Conservation (phyloP, 2,797 vertebrate genomes). For the Cirrhinus molitorella region DNA sequence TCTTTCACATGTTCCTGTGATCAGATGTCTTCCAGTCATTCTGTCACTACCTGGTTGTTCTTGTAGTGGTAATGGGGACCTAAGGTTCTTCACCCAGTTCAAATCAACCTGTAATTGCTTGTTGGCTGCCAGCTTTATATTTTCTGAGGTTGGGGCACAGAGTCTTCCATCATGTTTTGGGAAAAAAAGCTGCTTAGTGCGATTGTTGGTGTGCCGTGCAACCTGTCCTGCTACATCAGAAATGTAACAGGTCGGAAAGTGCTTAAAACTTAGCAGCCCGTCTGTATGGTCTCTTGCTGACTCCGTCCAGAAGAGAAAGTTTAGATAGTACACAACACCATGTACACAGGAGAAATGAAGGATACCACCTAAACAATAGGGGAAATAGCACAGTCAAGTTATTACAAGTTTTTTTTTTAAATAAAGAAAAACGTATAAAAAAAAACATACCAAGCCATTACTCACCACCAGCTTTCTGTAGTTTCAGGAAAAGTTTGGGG, state of each 20-base stretch:
- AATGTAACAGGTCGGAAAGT: neutral
- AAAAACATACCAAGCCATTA: too few species aligned
- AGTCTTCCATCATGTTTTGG: constrained; percentile 2
- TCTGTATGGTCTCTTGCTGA: neutral
- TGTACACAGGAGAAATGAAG: neutral
- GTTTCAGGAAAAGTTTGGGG: too few species aligned
- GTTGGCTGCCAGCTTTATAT: neutral
- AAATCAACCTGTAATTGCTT: neutral
- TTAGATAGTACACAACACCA: neutral
- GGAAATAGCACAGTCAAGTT: too few species aligned
- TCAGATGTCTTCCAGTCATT: neutral
- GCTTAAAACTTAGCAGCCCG: neutral
- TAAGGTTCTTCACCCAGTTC: neutral
- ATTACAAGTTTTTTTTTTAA: too few species aligned
- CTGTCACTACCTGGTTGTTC: neutral
- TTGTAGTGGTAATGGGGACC: neutral
- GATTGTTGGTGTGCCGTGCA: neutral
- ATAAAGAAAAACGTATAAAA: neutral
- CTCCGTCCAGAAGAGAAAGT: neutral
- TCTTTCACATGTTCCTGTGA: constrained; percentile 3
- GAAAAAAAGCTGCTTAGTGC: neutral
- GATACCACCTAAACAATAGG: too few species aligned
- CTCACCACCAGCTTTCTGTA: too few species aligned
- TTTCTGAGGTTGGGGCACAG: neutral
- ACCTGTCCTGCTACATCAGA: constrained; percentile 1